Conservation (phyloP, 2,113 vertebrate genomes). For the Synchiropus splendidus region DNA sequence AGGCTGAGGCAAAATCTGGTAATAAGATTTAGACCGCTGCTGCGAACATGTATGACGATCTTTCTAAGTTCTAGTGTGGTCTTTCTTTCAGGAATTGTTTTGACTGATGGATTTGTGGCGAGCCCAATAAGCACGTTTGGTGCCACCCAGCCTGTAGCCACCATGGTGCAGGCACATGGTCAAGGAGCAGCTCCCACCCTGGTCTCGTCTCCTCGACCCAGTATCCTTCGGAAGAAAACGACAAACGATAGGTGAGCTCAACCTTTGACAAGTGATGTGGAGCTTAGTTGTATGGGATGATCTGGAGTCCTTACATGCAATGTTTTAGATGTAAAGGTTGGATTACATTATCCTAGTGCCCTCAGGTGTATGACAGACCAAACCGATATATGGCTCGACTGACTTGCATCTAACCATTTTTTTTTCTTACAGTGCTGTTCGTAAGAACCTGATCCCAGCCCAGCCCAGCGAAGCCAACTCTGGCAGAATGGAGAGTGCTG, state of each 20-base stretch:
- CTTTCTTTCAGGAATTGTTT: slow-evolving; percentile 66
- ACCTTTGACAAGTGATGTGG: neutral
- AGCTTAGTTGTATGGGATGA: too few species aligned
- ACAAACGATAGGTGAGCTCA: slow-evolving; percentile 81
- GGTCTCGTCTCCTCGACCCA: slow-evolving; percentile 91
- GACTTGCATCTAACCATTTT: too few species aligned
- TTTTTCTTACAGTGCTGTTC: slow-evolving; percentile 74
- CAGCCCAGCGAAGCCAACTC: slow-evolving; percentile 76
- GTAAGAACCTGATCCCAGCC: slow-evolving; percentile 87
- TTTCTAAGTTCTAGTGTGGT: slow-evolving; percentile 1
- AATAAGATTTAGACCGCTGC: slow-evolving; percentile 9
- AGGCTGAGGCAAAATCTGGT: slow-evolving; percentile 84
- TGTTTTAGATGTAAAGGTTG: neutral
- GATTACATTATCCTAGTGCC: neutral
- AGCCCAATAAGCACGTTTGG: slow-evolving; percentile 87
- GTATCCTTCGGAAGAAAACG: slow-evolving; percentile 96
- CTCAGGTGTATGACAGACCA: too few species aligned
- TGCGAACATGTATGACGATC: neutral
- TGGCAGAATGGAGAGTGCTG: slow-evolving; percentile 74
- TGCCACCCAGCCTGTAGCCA: slow-evolving; percentile 77
- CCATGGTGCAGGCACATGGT: slow-evolving; percentile 86
- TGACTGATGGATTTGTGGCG: slow-evolving; percentile 88
- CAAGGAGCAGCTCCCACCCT: slow-evolving; percentile 80
- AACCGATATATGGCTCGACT: too few species aligned
- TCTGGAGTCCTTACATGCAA: too few species aligned